A percentile compares a stretch with the other conserved stretches of the same genome.
These are phyloP conservation scores for Steinernema feltiae DNA, from an alignment of 1,140 invertebrate genomes.

Conservation along the genomic window DNA sequence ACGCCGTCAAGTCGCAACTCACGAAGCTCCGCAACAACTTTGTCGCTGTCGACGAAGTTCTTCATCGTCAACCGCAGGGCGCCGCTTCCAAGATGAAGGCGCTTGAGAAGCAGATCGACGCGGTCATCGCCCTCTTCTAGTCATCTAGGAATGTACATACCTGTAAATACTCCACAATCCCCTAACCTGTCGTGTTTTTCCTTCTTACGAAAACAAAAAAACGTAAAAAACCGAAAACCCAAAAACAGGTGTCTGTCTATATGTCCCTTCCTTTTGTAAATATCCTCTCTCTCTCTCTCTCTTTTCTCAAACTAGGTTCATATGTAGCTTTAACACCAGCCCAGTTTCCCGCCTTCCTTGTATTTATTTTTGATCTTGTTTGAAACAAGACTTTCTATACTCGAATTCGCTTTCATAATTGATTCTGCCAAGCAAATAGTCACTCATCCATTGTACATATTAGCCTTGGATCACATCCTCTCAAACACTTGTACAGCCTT, in stretches of 20 bases:
- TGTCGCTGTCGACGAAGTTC: neutral
- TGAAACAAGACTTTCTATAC: neutral
- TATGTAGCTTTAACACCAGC: neutral
- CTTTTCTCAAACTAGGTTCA: neutral
- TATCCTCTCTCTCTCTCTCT: too few relatives aligned
- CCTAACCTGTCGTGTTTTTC: neutral
- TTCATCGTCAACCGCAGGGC: neutral
- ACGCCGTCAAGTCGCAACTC: slow-evolving; percentile 3
- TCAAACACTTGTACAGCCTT: neutral
- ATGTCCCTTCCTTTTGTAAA: neutral
- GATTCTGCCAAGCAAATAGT: slow-evolving; percentile 5
- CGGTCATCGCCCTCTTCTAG: neutral
- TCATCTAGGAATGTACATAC: neutral
- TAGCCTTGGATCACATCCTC: neutral
- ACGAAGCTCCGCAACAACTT: slow-evolving; percentile 20
- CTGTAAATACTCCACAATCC: neutral
- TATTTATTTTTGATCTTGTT: neutral
- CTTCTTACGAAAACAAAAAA: neutral
- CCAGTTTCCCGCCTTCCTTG: neutral
- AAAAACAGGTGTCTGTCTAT: neutral
- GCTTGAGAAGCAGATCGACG: slow-evolving; percentile 7
- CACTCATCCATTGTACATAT: slow-evolving; percentile 3
- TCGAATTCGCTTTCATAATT: neutral
- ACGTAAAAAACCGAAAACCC: neutral
- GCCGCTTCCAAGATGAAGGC: neutral